phyloP scores from a whole-genome alignment of 2,888 invertebrate genomes.

The Teinopalpus imperialis region DNA sequence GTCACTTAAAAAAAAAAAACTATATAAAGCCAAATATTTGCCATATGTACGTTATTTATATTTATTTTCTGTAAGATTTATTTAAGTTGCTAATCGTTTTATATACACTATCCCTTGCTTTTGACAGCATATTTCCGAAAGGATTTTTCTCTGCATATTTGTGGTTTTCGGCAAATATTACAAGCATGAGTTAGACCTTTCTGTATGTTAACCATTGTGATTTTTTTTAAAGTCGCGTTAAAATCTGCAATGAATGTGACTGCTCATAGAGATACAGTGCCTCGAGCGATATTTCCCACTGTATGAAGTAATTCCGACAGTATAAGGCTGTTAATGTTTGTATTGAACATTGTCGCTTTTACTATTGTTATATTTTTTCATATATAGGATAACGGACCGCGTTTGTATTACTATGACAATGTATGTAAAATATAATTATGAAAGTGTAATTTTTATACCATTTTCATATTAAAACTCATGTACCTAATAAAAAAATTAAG shows the following conservation, averaged over 20 bases:
- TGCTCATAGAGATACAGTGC: slow-evolving; percentile 54
- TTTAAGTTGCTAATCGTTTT: slow-evolving; percentile 46
- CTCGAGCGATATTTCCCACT: slow-evolving; percentile 67
- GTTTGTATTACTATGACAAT: slow-evolving; percentile 74
- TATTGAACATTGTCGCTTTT: slow-evolving; percentile 71
- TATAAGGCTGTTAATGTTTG: slow-evolving; percentile 62
- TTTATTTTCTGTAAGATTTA: slow-evolving; percentile 60
- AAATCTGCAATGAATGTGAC: slow-evolving; percentile 41
- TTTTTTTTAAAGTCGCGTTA: slow-evolving; percentile 46
- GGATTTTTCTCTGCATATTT: slow-evolving; percentile 74
- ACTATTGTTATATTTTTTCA: slow-evolving; percentile 80
- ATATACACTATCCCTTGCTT: slow-evolving; percentile 35
- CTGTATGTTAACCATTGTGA: slow-evolving; percentile 41
- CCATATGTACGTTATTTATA: slow-evolving; percentile 74
- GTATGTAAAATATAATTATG: slow-evolving; percentile 68
- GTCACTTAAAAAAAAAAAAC: slow-evolving; percentile 51
- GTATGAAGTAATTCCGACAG: slow-evolving; percentile 56
- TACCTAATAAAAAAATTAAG: slow-evolving; percentile 75
- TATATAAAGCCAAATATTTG: slow-evolving; percentile 80
- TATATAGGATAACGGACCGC: slow-evolving; percentile 67
- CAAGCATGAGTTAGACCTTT: slow-evolving; percentile 64
- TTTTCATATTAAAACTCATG: slow-evolving; percentile 79
- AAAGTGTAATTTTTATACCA: slow-evolving; percentile 81
- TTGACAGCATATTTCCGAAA: slow-evolving; percentile 31
- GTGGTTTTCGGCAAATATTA: slow-evolving; percentile 64